phyloP scores from a whole-genome alignment of 2,113 vertebrate genomes.

The Daphoenositta chrysoptera region DNA sequence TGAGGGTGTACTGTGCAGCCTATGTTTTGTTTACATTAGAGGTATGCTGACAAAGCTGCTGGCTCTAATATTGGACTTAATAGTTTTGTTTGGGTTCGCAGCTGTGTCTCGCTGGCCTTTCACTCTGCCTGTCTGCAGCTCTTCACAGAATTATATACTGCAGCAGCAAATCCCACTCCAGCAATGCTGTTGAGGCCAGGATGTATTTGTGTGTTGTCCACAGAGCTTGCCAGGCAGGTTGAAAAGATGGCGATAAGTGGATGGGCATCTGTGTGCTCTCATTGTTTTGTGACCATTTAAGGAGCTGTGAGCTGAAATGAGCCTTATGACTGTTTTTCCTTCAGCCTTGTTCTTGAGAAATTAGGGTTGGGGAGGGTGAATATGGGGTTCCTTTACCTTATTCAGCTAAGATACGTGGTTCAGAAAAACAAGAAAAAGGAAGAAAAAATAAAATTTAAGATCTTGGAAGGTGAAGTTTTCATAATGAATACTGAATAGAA shows the following conservation, averaged over 20 bases:
- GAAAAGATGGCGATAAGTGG: background rate
- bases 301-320: background rate
- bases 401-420: rapidly evolving
- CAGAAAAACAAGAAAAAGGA: background rate
- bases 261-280: background rate
- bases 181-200: background rate
- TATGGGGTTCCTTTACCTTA: background rate
- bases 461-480: background rate
- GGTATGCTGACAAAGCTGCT: constrained; percentile 48
- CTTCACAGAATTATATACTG: background rate
- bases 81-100: constrained; percentile 40
- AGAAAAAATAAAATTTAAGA: background rate
- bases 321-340: background rate
- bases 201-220: background rate
- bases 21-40: constrained; percentile 38
- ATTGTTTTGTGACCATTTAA: background rate
- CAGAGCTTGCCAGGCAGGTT: background rate
- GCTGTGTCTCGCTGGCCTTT: background rate
- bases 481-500: background rate
- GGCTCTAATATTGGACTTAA: constrained; percentile 24
- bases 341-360: background rate
- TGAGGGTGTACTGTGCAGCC: background rate
- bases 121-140: background rate
- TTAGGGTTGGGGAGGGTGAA: background rate
- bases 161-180: background rate